Evolutionary conservation across 1,140 invertebrate species (phyloP), one percentile per base, ranked within the genome.

Genomic region (Parasteatoda tepidariorum): DNA sequence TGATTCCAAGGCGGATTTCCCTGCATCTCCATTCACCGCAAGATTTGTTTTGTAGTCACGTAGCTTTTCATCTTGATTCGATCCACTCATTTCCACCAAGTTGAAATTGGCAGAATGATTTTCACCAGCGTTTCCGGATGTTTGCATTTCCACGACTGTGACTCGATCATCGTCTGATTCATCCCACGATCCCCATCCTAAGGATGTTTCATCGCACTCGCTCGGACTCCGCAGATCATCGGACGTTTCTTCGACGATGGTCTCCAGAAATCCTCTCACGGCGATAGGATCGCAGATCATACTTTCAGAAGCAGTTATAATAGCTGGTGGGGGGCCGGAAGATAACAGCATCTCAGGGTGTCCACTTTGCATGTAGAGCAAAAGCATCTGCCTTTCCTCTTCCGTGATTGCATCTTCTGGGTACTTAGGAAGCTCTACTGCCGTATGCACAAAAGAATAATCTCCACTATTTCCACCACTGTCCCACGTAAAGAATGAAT

Each of bases 161-260:
- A 68, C 18, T 0, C 83, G 41, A 24, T 84, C 78, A 18, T 84
- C 83, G 11, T 59, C 55, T 9, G 83, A 75, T 31, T 84, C 83
- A 28, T 84, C 83, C 83, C 83, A 84, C 3, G 83, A 84, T 26
- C 83, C 83, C 83, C 83, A 84, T 15, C 83, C 83, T 0, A 84
- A 15, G 11, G 83, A 84, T 2, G 48, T 34, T 33, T 84, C 83
- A 7, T 84, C 83, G 24, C 83, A 76, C 22, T 84, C 83, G 33
- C 83, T 84, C 2, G 73, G 64, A 33, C 83, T 84, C 3, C 54
- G 26, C 54, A 84, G 15, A 62, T 85, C 83, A 31, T 85, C 85
- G 0, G 84, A 84, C 28, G 64, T 78, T 41, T 85, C 85, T 28
- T 85, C 84, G n/a, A 85, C 59, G 33, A 85, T 85, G 11, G 84